Base-by-base conservation (phyloP, 2,888 invertebrate species). In the Iphiclides podalirius region DNA sequence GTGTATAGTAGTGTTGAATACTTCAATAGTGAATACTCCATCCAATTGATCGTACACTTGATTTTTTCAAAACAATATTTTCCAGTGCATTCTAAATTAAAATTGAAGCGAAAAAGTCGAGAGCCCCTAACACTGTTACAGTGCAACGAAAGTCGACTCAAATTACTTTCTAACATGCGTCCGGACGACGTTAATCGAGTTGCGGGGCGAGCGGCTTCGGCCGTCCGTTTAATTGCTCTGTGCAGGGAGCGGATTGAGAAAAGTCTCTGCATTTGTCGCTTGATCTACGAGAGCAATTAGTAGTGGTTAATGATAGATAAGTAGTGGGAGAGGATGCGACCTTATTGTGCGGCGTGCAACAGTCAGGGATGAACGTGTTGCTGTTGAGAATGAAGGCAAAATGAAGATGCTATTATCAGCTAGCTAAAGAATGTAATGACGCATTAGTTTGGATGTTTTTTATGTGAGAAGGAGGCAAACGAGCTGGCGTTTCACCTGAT, bases 91-190 rank as follows among this genome's bases (percentile, higher is more conserved):
- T 44, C 13, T 7, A 31, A 46, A 53, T 41, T 53, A 33, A 37
- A 42, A 31, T 31, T n/a, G 31, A 12, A 31, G 31, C 31, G 31
- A 31, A 31, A 54, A 50, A 44, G 12, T 15, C 42, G 35, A 16
- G 13, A 48, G 3, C 41, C 46, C 41, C 52, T 53, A 57, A 57
- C 50, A 41, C 44, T 54, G 47, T 56, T 56, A 59, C 40, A 44
- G 28, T 43, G 49, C 45, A 47, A 64, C 54, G 59, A 64, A 68
- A 68, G 72, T 76, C 73, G 60, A 64, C 62, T 66, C 61, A 64
- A 71, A 70, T 76, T 75, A 77, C 70, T 71, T 68, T 70, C 67
- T 66, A 70, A 68, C 70, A 62, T 64, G 68, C 64, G 66, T 61
- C 63, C 45, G 47, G 50, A 40, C 42, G 47, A 54, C 52, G 40